A percentile compares a stretch with the other conserved stretches of the same genome.
These are phyloP conservation scores for Melanotaenia trifasciata DNA, from an alignment of 2,797 vertebrate genomes.

Conservation along the genomic window DNA sequence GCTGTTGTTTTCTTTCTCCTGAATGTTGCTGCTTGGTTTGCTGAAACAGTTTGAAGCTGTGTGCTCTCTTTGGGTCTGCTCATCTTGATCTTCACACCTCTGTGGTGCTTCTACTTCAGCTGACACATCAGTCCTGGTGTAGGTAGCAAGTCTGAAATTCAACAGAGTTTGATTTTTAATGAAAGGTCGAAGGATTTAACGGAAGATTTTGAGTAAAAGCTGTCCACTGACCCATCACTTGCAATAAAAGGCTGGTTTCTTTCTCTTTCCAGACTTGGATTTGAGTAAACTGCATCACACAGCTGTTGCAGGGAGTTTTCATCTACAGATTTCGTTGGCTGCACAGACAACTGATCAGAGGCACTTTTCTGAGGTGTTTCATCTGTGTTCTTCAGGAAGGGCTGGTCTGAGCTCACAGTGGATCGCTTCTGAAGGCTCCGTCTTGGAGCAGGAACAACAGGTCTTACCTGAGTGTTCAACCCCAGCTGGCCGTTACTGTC, in stretches of 20 bases:
- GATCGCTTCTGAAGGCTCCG: slow-evolving; percentile 85
- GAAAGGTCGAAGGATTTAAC: slow-evolving; percentile 71
- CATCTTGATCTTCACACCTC: slow-evolving; percentile 27
- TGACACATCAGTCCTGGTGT: slow-evolving; percentile 36
- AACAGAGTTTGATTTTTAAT: slow-evolving; percentile 62
- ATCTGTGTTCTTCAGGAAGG: slow-evolving; percentile 68
- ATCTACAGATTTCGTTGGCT: slow-evolving; percentile 19
- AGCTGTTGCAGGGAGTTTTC: slow-evolving; percentile 34
- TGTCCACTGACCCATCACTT: slow-evolving; percentile 61
- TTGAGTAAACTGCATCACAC: slow-evolving; percentile 29
- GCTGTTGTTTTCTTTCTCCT: slow-evolving; percentile 42
- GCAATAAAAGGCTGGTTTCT: slow-evolving; percentile 47
- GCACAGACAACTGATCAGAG: slow-evolving; percentile 16
- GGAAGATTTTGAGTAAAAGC: slow-evolving; percentile 71
- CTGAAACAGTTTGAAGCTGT: slow-evolving; percentile 7
- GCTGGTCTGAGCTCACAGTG: slow-evolving; percentile 87
- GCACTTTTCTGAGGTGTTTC: slow-evolving; percentile 42
- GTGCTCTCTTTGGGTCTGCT: slow-evolving; percentile 33
- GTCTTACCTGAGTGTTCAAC: slow-evolving; percentile 41
- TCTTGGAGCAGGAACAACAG: slow-evolving; percentile 71
- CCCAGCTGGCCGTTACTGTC: slow-evolving; percentile 59
- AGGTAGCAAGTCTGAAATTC: slow-evolving; percentile 58
- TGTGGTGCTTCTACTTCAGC: slow-evolving; percentile 23
- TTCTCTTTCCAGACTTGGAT: slow-evolving; percentile 78
- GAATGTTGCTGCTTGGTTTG: slow-evolving; percentile 22